phyloP scores from a whole-genome alignment of 2,797 vertebrate genomes.

The Acrocephalus scirpaceus region DNA sequence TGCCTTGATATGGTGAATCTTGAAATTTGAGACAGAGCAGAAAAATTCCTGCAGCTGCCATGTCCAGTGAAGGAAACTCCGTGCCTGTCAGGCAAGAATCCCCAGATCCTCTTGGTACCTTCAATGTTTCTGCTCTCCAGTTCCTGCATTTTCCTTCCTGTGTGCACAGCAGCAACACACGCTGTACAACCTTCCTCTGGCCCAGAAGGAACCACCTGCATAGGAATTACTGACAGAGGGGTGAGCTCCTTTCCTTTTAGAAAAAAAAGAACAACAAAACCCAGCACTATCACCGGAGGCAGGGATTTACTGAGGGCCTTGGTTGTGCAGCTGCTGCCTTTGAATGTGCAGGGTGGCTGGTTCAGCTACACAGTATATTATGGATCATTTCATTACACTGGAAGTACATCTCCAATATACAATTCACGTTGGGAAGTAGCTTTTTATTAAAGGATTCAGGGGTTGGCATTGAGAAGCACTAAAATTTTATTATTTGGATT shows the following conservation, averaged over 20 bases:
- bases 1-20: neutral
- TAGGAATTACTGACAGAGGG: neutral
- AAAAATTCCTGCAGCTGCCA: neutral
- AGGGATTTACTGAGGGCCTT: slow-evolving; percentile 5
- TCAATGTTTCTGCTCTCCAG: neutral
- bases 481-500: neutral
- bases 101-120: neutral
- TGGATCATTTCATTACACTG: slow-evolving; percentile 39
- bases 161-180: neutral
- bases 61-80: neutral
- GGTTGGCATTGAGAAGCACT: slow-evolving; percentile 28
- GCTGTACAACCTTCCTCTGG: slow-evolving; percentile 2
- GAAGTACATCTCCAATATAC: slow-evolving; percentile 29
- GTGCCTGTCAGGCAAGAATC: neutral
- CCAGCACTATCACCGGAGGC: neutral
- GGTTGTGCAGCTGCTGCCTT: slow-evolving; percentile 19
- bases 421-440: slow-evolving; percentile 2
- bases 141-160: neutral
- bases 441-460: slow-evolving; percentile 56
- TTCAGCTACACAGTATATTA: slow-evolving; percentile 10
- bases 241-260: neutral
- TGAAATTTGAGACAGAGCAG: neutral
- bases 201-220: slow-evolving; percentile 8
- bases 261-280: neutral
- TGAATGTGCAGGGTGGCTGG: neutral